A percentile compares a stretch with the other conserved stretches of the same genome.
Conservation (phyloP, 2,888 invertebrate species). For the Conus canariensis region DNA sequence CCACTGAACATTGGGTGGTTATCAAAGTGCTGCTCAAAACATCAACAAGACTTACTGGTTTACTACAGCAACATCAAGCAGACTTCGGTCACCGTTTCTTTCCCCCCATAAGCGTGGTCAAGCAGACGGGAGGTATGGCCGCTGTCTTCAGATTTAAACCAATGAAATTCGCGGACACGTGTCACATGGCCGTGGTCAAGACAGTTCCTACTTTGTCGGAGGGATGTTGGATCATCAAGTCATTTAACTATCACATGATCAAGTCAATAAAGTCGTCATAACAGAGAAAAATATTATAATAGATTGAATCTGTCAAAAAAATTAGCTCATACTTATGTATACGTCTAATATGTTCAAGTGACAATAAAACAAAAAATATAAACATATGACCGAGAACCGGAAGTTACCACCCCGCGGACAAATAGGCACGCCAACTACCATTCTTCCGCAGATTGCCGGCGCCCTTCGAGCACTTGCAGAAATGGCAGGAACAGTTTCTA, state of each 20-base stretch:
- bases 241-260: background rate
- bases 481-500: constrained; percentile 71
- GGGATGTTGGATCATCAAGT: background rate
- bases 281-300: background rate
- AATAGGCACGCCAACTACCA: background rate
- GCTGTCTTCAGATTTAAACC: constrained; percentile 53
- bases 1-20: background rate
- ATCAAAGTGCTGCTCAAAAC: background rate
- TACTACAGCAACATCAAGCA: constrained; percentile 25
- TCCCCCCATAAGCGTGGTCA: constrained; percentile 42
- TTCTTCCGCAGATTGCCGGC: constrained; percentile 19
- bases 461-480: constrained; percentile 42
- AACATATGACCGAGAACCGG: background rate
- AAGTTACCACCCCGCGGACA: background rate
- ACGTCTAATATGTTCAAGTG: too few relatives aligned
- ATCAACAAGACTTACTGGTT: constrained; percentile 24
- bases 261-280: background rate
- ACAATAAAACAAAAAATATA: background rate
- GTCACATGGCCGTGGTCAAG: constrained; percentile 55
- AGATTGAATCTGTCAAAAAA: too few relatives aligned
- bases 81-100: constrained; percentile 6
- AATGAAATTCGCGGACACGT: constrained; percentile 55
- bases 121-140: constrained; percentile 47
- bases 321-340: too few relatives aligned
- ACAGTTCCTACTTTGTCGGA: background rate